Base-by-base conservation (phyloP, 2,888 invertebrate species). In the Tenthredo notha region DNA sequence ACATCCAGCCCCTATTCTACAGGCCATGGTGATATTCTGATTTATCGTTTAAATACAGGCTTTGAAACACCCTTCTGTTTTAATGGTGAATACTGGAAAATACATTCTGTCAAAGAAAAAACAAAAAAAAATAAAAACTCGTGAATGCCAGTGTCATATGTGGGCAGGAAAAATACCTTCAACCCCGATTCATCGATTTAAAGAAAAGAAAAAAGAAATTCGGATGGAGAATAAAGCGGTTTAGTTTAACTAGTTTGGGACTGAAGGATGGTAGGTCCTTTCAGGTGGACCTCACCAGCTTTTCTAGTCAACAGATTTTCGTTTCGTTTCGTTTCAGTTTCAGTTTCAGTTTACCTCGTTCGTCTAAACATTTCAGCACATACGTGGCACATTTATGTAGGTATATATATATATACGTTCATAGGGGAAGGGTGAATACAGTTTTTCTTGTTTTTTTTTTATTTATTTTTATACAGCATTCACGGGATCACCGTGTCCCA, bases 381-480 rank as follows among this genome's bases (percentile, higher is more conserved):
- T 25, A 61, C 21, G 25, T 61, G 61, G 9, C 9, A 18, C 21
- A 12, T 25, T 12, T 21, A 10, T 61, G 61, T 25, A n/a, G n/a
- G n/a, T n/a, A n/a, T n/a, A 33, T 3, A 33, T 33, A 33, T 33
- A 61, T 61, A 12, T 9, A 61, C 21, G 61, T 61, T 61, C 25
- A 61, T 61, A 25, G 21, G 12, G 61, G 61, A 12, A 61, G 61
- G 61, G 61, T 61, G 61, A 61, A 25, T 25, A 10, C 12, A 7
- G 54, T 33, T 72, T 40, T 72, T 72, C n/a, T 70, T 70, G n/a
- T 40, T n/a, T 70, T 70, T 70, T 67, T 72, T 40, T 72, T 72
- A 72, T 72, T 72, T 40, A 72, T 37, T 72, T 72, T 72, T 72
- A 72, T 72, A 72, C n/a, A 21, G n/a, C 37, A 72, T 72, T 72